Evolutionary conservation across 2,797 vertebrate genomes (phyloP).

Genomic region (Gadopsis marmoratus): DNA sequence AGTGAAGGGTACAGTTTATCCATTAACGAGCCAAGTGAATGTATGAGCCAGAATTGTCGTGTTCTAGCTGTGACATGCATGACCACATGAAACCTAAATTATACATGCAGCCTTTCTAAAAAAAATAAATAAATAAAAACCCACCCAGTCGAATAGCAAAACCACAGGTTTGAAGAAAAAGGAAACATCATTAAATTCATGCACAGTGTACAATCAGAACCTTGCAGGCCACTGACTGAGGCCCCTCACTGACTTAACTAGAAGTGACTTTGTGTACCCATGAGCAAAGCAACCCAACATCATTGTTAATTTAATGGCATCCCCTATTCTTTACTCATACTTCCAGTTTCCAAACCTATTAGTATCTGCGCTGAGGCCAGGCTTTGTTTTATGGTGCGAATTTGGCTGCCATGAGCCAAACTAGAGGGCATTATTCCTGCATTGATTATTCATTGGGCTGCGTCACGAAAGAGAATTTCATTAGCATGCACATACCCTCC

Average conservation of each 20-base stretch:
- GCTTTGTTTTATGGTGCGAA: constrained; percentile 63
- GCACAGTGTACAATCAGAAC: constrained; percentile 27
- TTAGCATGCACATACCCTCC: constrained; percentile 73
- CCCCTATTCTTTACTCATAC: constrained; percentile 44
- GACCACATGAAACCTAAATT: constrained; percentile 30
- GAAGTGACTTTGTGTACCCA: constrained; percentile 59
- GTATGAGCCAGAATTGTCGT: constrained; percentile 12
- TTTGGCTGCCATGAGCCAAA: constrained; percentile 53
- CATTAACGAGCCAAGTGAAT: constrained; percentile 57
- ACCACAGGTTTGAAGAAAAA: constrained; percentile 36
- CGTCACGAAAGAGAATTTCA: constrained; percentile 64
- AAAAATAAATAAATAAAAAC: constrained; percentile 23
- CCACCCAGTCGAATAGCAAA: constrained; percentile 22
- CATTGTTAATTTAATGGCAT: constrained; percentile 51
- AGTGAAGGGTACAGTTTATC: constrained; percentile 51
- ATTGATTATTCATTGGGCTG: constrained; percentile 61
- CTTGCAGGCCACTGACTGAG: constrained; percentile 42
- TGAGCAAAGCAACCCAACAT: constrained; percentile 42
- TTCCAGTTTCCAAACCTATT: constrained; percentile 61
- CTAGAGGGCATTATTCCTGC: constrained; percentile 58
- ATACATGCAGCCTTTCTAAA: constrained; percentile 19
- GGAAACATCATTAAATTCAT: constrained; percentile 58
- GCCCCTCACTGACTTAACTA: constrained; percentile 40
- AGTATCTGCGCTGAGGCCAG: constrained; percentile 43
- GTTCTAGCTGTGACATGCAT: constrained; percentile 43